Base-by-base conservation (phyloP, 2,888 invertebrate species). In the Sericinus montela region DNA sequence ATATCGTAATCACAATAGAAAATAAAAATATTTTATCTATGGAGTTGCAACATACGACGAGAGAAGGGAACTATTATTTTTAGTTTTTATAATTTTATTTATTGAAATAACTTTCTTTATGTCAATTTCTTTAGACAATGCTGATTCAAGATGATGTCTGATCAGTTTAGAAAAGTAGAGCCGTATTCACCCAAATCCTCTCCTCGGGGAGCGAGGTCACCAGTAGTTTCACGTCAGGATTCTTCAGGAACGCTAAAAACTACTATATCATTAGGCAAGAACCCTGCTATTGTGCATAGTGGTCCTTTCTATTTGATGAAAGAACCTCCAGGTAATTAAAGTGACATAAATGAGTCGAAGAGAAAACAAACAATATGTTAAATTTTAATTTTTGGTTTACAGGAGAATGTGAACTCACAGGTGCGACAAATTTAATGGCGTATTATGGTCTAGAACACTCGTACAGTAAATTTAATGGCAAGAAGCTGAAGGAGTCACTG, bases 281-380 rank as follows among this genome's bases (percentile, higher is more conserved):
- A 97, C 79, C 98, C 98, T 50, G 96, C 98, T 51, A 98, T 98
- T 67, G 97, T 98, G 84, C 97, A 97, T 82, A 97, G 97, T 89
- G 98, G 98, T 71, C 98, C 98, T 68, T 98, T 98, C 89, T 98
- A 98, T 90, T 94, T 98, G 80, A 96, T 98, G 94, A 97, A 97
- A 91, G 97, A 97, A 88, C 95, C 96, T 72, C 97, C 97, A 90
- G 94, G 96, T 95, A 90, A 71, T 69, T 41, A 16, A 25, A 25
- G n/a, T 13, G 7, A 13, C 8, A 38, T 13, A 1, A 8, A 7
- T 11, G n/a, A 38, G 13, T 25, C 8, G 11, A 19, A 13, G 9
- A 36, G 14, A 36, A 19, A 16, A 19, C 10, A 4, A 8, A n/a
- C 10, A 46, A 25, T 25, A n/a, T n/a, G 1, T 14, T 30, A n/a